Conservation (phyloP, 2,888 invertebrate species). For the Celastrina argiolus region DNA sequence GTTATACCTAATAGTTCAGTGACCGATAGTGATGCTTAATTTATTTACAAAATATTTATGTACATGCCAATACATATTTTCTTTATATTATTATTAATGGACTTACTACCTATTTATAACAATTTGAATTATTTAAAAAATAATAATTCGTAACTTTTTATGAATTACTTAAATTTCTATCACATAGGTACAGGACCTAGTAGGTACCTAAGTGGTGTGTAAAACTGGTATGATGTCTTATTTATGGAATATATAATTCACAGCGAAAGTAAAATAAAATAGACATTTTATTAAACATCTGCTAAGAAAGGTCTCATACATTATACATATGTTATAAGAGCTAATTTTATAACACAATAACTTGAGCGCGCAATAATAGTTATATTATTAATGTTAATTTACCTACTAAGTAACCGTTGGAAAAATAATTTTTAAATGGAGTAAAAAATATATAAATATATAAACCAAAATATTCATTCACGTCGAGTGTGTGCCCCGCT, state of each 20-base stretch:
- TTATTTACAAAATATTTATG: background rate
- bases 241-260: conserved; percentile 12
- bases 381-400: too few species aligned
- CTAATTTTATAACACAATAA: too few species aligned
- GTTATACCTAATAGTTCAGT: too few species aligned
- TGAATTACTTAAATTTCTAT: background rate
- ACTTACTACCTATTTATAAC: background rate
- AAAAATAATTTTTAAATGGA: background rate
- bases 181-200: background rate
- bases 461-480: background rate
- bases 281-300: background rate
- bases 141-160: background rate
- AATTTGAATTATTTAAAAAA: background rate
- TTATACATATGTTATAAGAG: too few species aligned
- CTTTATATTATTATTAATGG: background rate
- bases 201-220: background rate
- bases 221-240: conserved; percentile 4
- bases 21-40: too few species aligned
- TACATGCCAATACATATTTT: background rate
- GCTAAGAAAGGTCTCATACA: background rate
- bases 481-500: conserved; percentile 33
- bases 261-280: background rate
- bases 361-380: too few species aligned
- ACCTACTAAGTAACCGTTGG: too few species aligned
- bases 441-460: too few species aligned